Evolutionary conservation across 92 coral and sea anemone species (phyloP).

Genomic region (Porites divaricata): DNA sequence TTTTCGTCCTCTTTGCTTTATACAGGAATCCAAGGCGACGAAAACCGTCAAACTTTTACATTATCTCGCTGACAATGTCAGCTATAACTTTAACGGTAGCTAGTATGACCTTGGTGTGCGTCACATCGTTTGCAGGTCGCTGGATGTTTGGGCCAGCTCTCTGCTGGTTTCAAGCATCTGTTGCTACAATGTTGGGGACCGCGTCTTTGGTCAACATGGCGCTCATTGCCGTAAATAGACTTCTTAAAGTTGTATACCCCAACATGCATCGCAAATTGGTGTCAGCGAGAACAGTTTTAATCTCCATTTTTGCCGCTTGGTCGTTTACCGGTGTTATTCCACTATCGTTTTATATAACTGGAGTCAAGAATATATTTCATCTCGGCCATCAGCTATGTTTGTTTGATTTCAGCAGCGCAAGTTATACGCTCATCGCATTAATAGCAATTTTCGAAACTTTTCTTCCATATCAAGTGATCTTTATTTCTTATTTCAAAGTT

Average conservation of each 20-base stretch:
- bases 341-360: constrained; percentile 9
- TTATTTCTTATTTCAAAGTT: constrained; percentile 58
- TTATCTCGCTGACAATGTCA: constrained; percentile 46
- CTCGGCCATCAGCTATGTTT: constrained; percentile 55
- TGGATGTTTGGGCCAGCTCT: constrained; percentile 47
- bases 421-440: constrained; percentile 22
- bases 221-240: constrained; percentile 55
- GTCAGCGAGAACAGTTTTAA: constrained; percentile 33
- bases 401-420: constrained; percentile 50
- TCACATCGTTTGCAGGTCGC: constrained; percentile 31
- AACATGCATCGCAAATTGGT: constrained; percentile 32
- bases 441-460: constrained; percentile 38
- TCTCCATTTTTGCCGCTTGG: constrained; percentile 46
- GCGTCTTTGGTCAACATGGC: constrained; percentile 40
- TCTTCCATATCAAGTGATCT: constrained; percentile 40
- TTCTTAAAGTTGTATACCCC: constrained; percentile 49
- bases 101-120: constrained; percentile 47
- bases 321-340: constrained; percentile 23
- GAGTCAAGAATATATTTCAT: constrained; percentile 39
- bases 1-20: constrained; percentile 50
- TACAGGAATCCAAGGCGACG: constrained; percentile 55
- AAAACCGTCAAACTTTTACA: constrained; percentile 44
- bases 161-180: constrained; percentile 58
- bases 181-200: constrained; percentile 48
- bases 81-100: constrained; percentile 42